Base-by-base conservation (phyloP, 1,140 invertebrate species). In the Apis dorsata region DNA sequence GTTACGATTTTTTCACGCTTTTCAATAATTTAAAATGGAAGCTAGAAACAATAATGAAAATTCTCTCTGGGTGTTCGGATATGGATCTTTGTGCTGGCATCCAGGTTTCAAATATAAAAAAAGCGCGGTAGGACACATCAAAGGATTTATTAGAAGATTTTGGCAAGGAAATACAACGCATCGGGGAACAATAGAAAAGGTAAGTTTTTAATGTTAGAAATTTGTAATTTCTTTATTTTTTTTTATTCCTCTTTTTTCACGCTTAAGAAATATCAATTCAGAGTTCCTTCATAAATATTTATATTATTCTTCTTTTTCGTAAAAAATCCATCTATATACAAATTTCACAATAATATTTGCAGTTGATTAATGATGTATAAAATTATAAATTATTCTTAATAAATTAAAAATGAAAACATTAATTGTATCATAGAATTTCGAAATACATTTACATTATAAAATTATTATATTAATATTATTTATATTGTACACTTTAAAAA, bases 141-240 rank as follows among this genome's bases (percentile, higher is more conserved):
- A 95, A 88, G 97, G 97, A 28, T 98, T 96, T 91, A 94, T 95
- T 2, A 94, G 97, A 66, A 95, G 96, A 91, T 98, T 98, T 93
- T 98, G 97, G 97, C 97, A 98, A 93, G 97, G 97, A 63, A 98
- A 98, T 90, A 96, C 95, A 17, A 96, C 96, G 2, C 97, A 98
- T 91, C 94, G 97, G 69, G 97, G 97, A 13, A 97, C 96, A 1
- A 94, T 94, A 24, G 93, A 96, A n/a, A 96, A 97, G 95, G 97
- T 98, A 94, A 95, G 34, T 13, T 1, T 7, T 15, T 21, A 17
- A 2, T 4, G 0, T 57, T 8, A 19, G 15, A 57, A 2, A 17
- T 17, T 59, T 19, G 4, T 2, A 19, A 19, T 44, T 7, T 44
- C 2, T 44, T 44, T 44, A 34, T 44, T 21, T 0, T 0, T 19